Conservation (phyloP, 2,797 vertebrate species). For the Hippoglossus hippoglossus region DNA sequence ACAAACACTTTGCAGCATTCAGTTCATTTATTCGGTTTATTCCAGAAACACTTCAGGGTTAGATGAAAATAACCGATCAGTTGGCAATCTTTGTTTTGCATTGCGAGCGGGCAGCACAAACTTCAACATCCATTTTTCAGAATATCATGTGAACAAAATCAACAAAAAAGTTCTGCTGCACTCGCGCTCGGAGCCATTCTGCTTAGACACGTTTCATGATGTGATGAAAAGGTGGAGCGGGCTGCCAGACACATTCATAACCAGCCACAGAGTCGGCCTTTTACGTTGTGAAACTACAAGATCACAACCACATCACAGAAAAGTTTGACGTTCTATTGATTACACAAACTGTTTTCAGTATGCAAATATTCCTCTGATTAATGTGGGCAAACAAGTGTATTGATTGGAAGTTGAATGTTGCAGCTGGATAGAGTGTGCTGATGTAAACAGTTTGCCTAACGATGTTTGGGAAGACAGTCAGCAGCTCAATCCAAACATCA, state of each 20-base stretch:
- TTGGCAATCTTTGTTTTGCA: not conserved
- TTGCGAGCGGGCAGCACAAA: not conserved
- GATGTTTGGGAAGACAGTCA: not conserved
- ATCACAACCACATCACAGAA: not conserved
- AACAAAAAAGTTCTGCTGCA: not conserved
- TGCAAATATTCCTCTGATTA: not conserved
- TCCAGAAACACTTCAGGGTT: not conserved
- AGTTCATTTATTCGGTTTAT: not conserved
- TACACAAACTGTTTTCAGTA: not conserved
- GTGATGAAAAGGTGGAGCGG: not conserved
- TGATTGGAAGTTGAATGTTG: not conserved
- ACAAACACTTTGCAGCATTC: not conserved
- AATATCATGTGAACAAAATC: not conserved
- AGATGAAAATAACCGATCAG: not conserved
- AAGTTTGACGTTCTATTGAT: not conserved
- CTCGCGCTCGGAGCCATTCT: not conserved
- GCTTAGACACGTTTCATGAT: not conserved
- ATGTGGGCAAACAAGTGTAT: not conserved
- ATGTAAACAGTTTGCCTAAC: not conserved
- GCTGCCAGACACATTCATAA: not conserved
- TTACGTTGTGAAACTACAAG: no score
- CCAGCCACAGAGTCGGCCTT: not conserved
- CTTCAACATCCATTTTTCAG: not conserved
- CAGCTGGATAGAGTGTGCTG: not conserved
- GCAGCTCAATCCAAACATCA: slow-evolving; percentile 1